Base-by-base conservation (phyloP, 1,140 invertebrate genomes). In the Lepidurus couesii region DNA sequence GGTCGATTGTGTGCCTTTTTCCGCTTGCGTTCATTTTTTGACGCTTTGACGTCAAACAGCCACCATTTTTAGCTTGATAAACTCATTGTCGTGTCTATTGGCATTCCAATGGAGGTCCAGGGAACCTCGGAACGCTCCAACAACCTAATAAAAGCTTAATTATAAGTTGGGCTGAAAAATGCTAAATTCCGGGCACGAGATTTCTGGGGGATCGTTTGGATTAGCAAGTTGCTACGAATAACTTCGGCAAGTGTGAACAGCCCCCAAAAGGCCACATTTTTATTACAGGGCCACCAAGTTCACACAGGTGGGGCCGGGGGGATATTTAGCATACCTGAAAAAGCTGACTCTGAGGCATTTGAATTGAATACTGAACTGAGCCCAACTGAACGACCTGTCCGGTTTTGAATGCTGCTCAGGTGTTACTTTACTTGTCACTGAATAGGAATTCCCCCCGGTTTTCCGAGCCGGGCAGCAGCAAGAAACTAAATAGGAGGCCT, bases 1-100 rank as follows among this genome's bases (percentile, higher is more conserved):
- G 53, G 53, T 65, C 53, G 53, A 65, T 65, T 65, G 53, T 65
- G 53, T 65, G 53, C 53, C 53, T 13, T 65, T 65, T 65, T 65
- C 53, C 53, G 53, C 53, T 65, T 65, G 53, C 53, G 16, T 65
- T 65, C 53, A 65, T 65, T 65, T 65, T 65, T 65, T 65, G 53
- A 65, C 53, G 53, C 53, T 65, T 65, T 65, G 53, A 65, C 53
- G 53, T 65, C 53, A 65, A 65, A 65, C 53, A n/a, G 53, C 53
- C 16, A 34, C 34, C 34, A 34, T 34, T 21, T 21, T 65, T 7
- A 65, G 21, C 53, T 65, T 65, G 53, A 65, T 65, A 9, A 65
- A 16, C 53, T 65, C 53, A 65, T 65, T 65, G 8, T 65, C 53
- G 8, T 65, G 6, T 13, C 16, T 16, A 21, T 65, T 65, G 13